A percentile compares a stretch with the other conserved stretches of the same genome.
phyloP scores from a whole-genome alignment of 2,113 vertebrate species.

The Datnioides undecimradiatus region DNA sequence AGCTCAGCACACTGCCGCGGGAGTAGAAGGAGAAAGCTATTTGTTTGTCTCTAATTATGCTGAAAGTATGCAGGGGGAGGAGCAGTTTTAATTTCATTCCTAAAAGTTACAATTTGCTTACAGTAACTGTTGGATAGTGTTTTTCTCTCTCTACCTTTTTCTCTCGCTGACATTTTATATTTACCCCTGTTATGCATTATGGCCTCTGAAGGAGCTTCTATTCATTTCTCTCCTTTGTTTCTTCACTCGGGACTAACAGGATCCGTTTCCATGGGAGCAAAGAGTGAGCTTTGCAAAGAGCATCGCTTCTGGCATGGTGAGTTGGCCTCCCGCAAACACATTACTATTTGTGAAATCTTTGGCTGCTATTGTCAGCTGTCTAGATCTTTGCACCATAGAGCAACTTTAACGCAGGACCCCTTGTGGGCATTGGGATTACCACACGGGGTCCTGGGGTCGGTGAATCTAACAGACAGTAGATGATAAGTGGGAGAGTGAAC shows the following conservation, averaged over 20 bases:
- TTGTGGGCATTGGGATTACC: background rate
- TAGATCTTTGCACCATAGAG: background rate
- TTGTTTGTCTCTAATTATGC: background rate
- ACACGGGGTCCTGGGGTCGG: background rate
- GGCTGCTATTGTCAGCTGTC: constrained; percentile 13
- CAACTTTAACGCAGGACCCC: background rate
- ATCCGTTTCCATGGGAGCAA: constrained; percentile 93
- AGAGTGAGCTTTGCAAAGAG: constrained; percentile 95
- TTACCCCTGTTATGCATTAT: background rate
- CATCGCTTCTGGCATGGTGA: constrained; percentile 96
- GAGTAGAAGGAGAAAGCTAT: constrained; percentile 3
- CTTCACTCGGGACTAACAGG: constrained; percentile 79
- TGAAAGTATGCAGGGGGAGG: background rate
- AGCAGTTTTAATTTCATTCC: background rate
- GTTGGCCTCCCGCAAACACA: constrained; percentile 55
- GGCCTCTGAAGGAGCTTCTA: background rate
- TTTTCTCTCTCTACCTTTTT: background rate
- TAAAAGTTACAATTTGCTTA: background rate
- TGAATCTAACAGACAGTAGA: no score
- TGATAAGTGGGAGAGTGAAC: background rate
- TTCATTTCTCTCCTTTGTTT: constrained; percentile 33
- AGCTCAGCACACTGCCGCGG: background rate
- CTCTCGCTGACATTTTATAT: no score
- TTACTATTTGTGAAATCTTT: constrained; percentile 1
- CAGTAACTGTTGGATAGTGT: background rate